These are phyloP conservation scores for Tenthredo amoena DNA, from an alignment of 2,888 invertebrate genomes.

Conservation along the genomic window DNA sequence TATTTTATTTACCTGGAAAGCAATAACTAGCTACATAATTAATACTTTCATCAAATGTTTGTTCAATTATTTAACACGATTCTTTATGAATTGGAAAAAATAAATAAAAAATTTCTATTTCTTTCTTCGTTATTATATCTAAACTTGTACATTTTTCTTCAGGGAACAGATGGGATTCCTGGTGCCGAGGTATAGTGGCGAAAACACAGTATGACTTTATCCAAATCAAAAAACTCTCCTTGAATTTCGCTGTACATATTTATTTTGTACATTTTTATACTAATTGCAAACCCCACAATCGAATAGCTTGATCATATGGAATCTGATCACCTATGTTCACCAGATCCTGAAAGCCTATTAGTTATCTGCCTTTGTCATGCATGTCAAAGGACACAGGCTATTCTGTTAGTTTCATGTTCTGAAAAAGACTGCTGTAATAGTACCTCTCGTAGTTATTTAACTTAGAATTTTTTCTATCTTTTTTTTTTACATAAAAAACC, in stretches of 20 bases:
- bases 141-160: conserved; percentile 70
- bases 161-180: conserved; percentile 97
- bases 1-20: background rate
- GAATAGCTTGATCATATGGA: background rate
- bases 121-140: background rate
- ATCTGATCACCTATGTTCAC: background rate
- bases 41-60: background rate
- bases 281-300: background rate
- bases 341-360: conserved; percentile 20
- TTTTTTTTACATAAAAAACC: background rate
- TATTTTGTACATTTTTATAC: background rate
- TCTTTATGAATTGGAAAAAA: background rate
- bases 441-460: background rate
- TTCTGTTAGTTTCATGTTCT: background rate
- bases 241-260: background rate
- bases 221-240: background rate
- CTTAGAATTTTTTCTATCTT: background rate
- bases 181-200: conserved; percentile 88
- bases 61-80: background rate
- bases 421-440: background rate
- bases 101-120: background rate
- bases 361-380: conserved; percentile 46
- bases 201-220: background rate
- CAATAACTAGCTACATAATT: background rate
- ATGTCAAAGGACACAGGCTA: conserved; percentile 41